These are phyloP conservation scores for Reticulitermes lucifugus DNA, from an alignment of 2,888 invertebrate genomes.

Conservation along the genomic window DNA sequence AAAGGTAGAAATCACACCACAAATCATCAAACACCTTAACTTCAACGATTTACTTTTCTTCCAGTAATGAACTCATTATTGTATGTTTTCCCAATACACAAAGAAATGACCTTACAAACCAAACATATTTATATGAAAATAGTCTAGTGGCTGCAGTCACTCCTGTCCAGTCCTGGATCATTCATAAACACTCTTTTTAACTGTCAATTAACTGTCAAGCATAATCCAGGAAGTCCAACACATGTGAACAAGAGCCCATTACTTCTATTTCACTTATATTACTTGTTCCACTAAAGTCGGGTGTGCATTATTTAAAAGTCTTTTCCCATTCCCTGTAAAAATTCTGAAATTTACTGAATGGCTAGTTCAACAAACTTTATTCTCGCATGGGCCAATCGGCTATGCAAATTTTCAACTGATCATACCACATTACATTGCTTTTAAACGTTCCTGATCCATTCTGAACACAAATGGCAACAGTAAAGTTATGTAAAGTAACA, in stretches of 20 bases:
- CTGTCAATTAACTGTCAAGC: not conserved
- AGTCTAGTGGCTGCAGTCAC: no score
- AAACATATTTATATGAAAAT: no score
- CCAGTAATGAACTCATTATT: not conserved
- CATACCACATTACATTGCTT: not conserved
- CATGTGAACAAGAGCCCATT: no score
- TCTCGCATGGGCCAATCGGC: not conserved
- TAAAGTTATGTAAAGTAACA: not conserved
- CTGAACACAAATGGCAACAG: slow-evolving; percentile 22
- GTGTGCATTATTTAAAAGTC: not conserved
- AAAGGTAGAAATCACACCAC: not conserved
- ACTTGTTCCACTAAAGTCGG: not conserved
- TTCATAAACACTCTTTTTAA: not conserved
- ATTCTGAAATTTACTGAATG: not conserved
- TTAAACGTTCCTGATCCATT: not conserved
- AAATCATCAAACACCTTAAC: not conserved
- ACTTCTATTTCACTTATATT: no score
- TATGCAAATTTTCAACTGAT: not conserved
- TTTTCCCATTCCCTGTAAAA: not conserved
- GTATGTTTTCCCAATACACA: not conserved
- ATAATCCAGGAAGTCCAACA: not conserved
- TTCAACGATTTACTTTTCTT: not conserved
- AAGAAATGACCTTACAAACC: not conserved
- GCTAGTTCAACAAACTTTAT: not conserved
- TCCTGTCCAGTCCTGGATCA: not conserved